phyloP scores from a whole-genome alignment of 2,113 vertebrate genomes.

The Crotophaga sulcirostris region DNA sequence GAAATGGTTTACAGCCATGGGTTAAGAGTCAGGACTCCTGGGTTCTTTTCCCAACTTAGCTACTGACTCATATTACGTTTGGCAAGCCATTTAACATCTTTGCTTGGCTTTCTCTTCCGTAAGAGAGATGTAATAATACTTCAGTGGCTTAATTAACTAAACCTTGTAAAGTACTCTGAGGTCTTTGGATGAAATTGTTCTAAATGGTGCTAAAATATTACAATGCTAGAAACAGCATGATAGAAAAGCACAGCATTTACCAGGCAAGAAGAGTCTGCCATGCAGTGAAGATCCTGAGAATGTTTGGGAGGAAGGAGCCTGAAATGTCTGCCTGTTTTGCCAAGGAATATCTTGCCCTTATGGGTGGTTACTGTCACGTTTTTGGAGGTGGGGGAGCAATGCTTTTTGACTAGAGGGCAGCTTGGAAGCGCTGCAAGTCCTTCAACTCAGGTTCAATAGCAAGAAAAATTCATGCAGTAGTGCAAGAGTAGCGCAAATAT shows the following conservation, averaged over 20 bases:
- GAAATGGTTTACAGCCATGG: constrained; percentile 43
- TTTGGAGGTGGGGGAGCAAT: neutral
- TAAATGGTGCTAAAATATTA: constrained; percentile 8
- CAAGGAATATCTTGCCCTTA: neutral
- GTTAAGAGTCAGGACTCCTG: constrained; percentile 53
- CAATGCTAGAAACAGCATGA: neutral
- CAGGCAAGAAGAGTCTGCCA: neutral
- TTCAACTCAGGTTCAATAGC: neutral
- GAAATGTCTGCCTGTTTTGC: neutral
- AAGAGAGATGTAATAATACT: constrained; percentile 17
- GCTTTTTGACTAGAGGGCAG: neutral
- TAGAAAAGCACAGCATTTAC: neutral
- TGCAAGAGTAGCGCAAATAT: neutral
- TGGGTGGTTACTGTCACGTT: neutral
- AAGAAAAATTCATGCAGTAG: neutral
- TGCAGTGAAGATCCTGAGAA: neutral
- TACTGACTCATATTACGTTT: constrained; percentile 46
- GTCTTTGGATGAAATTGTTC: neutral
- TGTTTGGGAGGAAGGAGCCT: neutral
- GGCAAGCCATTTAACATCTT: constrained; percentile 52
- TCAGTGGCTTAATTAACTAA: constrained; percentile 60
- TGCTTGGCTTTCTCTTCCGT: constrained; percentile 25
- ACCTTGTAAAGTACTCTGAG: neutral
- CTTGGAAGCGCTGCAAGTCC: neutral
- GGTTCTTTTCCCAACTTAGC: constrained; percentile 58